Conservation (phyloP, 2,888 invertebrate genomes). For the Agapetus fuscipes region DNA sequence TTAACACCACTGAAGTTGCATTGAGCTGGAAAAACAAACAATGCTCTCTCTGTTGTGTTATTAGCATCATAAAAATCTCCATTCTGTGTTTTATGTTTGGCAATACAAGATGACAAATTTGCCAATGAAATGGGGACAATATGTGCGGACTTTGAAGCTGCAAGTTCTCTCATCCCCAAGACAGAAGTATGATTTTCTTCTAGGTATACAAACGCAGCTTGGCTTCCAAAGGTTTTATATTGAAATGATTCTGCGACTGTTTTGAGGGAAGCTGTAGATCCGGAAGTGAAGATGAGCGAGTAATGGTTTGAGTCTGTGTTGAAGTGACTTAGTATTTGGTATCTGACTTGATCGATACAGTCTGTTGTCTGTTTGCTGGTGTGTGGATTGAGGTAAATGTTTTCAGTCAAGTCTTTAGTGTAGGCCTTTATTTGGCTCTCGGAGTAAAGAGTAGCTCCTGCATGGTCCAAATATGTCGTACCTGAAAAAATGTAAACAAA, state of each 20-base stretch:
- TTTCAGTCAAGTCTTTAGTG: conserved; percentile 54
- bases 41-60: conserved; percentile 28
- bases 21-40: conserved; percentile 85
- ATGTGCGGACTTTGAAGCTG: conserved; percentile 44
- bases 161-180: conserved; percentile 78
- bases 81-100: conserved; percentile 21
- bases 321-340: conserved; percentile 76
- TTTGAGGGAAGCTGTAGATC: conserved; percentile 83
- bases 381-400: conserved; percentile 87
- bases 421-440: conserved; percentile 59
- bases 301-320: conserved; percentile 73
- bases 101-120: conserved; percentile 40
- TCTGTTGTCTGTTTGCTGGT: conserved; percentile 75
- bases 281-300: conserved; percentile 85
- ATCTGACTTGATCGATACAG: conserved; percentile 74
- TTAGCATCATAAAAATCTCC: conserved; percentile 23
- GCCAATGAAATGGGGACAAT: conserved; percentile 49
- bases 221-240: conserved; percentile 35
- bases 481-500: conserved; percentile 35
- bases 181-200: conserved; percentile 95
- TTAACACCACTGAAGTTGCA: conserved; percentile 93
- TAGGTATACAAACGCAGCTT: conserved; percentile 57
- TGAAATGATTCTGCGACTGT: conserved; percentile 72
- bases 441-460: conserved; percentile 76
- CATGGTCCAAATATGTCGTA: conserved; percentile 79